These are phyloP conservation scores for Heteromormyrus szaboi DNA, from an alignment of 2,797 vertebrate species.

Conservation along the genomic window DNA sequence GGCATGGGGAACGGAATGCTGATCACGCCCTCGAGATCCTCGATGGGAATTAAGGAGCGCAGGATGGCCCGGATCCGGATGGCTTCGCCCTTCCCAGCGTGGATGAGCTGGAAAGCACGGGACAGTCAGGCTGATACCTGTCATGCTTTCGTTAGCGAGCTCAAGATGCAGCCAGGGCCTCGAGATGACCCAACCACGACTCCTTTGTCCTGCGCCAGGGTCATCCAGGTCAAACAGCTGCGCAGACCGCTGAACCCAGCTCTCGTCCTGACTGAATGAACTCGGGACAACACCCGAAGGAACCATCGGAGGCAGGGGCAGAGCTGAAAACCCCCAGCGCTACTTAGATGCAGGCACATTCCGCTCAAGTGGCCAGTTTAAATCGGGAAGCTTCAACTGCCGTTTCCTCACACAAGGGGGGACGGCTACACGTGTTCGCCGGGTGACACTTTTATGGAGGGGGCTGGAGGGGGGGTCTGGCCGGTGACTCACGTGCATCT, in stretches of 20 bases:
- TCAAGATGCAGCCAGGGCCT: background rate
- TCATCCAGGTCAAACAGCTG: background rate
- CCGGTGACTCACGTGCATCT: conserved; percentile 83
- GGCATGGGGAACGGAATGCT: conserved; percentile 92
- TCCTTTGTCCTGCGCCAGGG: background rate
- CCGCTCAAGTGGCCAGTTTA: background rate
- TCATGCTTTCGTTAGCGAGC: background rate
- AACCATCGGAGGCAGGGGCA: background rate
- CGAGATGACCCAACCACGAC: background rate
- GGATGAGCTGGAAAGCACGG: conserved; percentile 68
- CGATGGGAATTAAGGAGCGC: conserved; percentile 84
- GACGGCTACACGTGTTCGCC: background rate
- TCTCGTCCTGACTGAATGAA: background rate
- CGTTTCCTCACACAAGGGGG: background rate
- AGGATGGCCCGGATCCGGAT: conserved; percentile 91
- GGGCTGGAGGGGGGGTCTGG: background rate
- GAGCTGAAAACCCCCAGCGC: background rate
- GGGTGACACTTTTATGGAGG: background rate
- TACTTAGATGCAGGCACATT: background rate
- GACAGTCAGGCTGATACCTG: background rate
- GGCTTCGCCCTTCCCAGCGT: conserved; percentile 90
- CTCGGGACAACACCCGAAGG: background rate
- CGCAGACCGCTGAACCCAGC: background rate
- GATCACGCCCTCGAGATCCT: conserved; percentile 91
- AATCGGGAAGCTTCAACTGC: background rate